These are phyloP conservation scores for Ectropis crepuscularia DNA, from an alignment of 2,888 invertebrate genomes.

Conservation along the genomic window DNA sequence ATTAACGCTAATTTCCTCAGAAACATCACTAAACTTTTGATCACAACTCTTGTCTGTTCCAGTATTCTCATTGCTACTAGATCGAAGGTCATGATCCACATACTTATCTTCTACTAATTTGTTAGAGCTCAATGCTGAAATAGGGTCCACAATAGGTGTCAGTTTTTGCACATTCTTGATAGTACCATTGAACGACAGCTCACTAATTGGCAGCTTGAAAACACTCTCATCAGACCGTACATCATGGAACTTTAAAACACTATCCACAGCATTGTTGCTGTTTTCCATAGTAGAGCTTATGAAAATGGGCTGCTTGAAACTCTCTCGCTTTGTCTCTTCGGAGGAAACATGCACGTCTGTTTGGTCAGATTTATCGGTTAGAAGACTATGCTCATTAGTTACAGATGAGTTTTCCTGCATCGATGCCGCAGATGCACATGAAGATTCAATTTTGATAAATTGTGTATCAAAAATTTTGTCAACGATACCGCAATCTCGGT, in stretches of 20 bases:
- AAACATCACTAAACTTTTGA: slow-evolving; percentile 49
- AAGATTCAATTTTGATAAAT: slow-evolving; percentile 62
- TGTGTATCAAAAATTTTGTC: slow-evolving; percentile 63
- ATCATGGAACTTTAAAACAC: slow-evolving; percentile 72
- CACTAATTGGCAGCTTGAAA: slow-evolving; percentile 77
- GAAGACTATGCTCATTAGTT: slow-evolving; percentile 63
- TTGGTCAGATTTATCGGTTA: slow-evolving; percentile 68
- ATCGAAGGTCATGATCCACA: slow-evolving; percentile 45
- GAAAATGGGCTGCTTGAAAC: slow-evolving; percentile 68
- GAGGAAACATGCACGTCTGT: slow-evolving; percentile 66
- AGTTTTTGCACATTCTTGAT: slow-evolving; percentile 78
- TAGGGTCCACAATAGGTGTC: slow-evolving; percentile 77
- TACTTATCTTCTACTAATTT: slow-evolving; percentile 58
- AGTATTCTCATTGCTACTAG: slow-evolving; percentile 40
- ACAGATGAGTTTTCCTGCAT: slow-evolving; percentile 64
- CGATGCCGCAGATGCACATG: slow-evolving; percentile 60
- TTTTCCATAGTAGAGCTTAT: slow-evolving; percentile 82
- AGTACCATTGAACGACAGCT: slow-evolving; percentile 79
- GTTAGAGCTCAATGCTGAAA: slow-evolving; percentile 67
- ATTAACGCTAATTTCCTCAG: slow-evolving; percentile 52
- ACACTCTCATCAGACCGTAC: slow-evolving; percentile 67
- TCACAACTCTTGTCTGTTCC: slow-evolving; percentile 47
- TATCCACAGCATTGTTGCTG: slow-evolving; percentile 81
- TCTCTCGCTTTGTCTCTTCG: slow-evolving; percentile 68
- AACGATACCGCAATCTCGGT: slow-evolving; percentile 52